These are phyloP conservation scores for Nebria brevicollis DNA, from an alignment of 2,888 invertebrate species.

Conservation along the genomic window DNA sequence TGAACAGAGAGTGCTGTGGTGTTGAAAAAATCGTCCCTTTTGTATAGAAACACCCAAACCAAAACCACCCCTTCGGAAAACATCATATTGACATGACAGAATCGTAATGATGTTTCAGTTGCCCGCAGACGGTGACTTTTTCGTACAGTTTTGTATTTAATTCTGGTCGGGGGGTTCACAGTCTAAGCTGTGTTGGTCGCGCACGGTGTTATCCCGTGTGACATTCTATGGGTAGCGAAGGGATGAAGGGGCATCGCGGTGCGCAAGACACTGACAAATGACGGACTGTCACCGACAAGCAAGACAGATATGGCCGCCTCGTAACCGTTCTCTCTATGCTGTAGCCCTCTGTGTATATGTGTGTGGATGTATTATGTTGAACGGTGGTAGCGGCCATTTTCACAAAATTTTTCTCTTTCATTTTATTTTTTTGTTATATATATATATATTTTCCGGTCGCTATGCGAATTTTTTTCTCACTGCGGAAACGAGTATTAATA, in stretches of 20 bases:
- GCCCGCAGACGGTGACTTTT: slow-evolving; percentile 57
- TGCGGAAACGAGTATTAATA: slow-evolving; percentile 44
- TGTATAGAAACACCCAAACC: slow-evolving; percentile 57
- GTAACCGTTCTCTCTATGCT: slow-evolving; percentile 61
- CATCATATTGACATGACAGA: slow-evolving; percentile 66
- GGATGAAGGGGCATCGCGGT: slow-evolving; percentile 57
- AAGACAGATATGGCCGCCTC: slow-evolving; percentile 66
- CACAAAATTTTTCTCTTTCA: slow-evolving; percentile 57
- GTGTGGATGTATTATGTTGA: slow-evolving; percentile 53
- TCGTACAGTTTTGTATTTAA: background rate
- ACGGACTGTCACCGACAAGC: slow-evolving; percentile 66
- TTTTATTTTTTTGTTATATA: slow-evolving; percentile 30
- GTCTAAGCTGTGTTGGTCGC: slow-evolving; percentile 54
- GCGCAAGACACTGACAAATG: slow-evolving; percentile 66
- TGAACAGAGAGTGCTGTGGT: slow-evolving; percentile 2
- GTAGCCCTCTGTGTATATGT: slow-evolving; percentile 53
- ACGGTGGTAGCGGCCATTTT: slow-evolving; percentile 60
- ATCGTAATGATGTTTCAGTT: slow-evolving; percentile 63
- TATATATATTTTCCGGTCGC: slow-evolving; percentile 44
- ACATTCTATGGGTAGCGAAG: slow-evolving; percentile 56
- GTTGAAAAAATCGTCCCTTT: slow-evolving; percentile 59
- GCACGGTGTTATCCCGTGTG: slow-evolving; percentile 64
- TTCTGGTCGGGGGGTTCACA: slow-evolving; percentile 53
- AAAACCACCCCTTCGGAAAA: slow-evolving; percentile 61
- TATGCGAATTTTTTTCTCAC: slow-evolving; percentile 47